Evolutionary conservation across 2,113 vertebrate genomes (phyloP), one percentile per base, ranked within the genome.

Genomic region (Parotia lawesii): DNA sequence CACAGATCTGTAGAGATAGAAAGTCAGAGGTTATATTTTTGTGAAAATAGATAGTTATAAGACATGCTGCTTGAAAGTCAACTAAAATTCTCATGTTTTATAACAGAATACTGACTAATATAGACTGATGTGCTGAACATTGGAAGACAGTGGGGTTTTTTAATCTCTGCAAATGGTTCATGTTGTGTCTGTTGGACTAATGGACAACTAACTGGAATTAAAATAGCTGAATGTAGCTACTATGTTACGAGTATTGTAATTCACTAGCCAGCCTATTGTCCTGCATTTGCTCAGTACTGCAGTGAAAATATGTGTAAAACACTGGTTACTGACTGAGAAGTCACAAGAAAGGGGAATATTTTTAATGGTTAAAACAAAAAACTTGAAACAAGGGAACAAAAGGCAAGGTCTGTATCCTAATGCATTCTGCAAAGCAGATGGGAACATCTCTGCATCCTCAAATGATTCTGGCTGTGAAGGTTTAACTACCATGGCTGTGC

Each of bases 151-250:
- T 81, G 65, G 33, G 45, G 9, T 8, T 62, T 81, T 84, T 89
- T 71, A 62, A 89, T 90, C 67, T 95, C 90, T 95, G 83, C 44
- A 71, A 48, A 21, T 24, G 92, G 89, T 90, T 94, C 70, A 31
- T 85, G 40, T 96, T 95, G 38, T 90, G 86, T 89, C 94, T 97
- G 83, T 97, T 94, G 85, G 71, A 62, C 56, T 87, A 93, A 69
- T 54, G 80, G 75, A 73, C 96, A 96, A 95, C 71, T 96, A 97
- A 98, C 97, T 98, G 97, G 97, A 98, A 97, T 92, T 97, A 85
- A 95, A 96, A 93, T 81, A 96, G 91, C 94, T 93, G 85, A 97
- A 85, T 93, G 91, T 95, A 95, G 95, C 95, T 97, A 80, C 93
- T 95, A 40, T 93, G 79, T 90, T 87, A 12, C 33, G 48, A 89